A percentile compares a stretch with the other conserved stretches of the same genome.
Evolutionary conservation across 2,797 vertebrate species (phyloP).

Genomic region (Acanthiza pusilla): DNA sequence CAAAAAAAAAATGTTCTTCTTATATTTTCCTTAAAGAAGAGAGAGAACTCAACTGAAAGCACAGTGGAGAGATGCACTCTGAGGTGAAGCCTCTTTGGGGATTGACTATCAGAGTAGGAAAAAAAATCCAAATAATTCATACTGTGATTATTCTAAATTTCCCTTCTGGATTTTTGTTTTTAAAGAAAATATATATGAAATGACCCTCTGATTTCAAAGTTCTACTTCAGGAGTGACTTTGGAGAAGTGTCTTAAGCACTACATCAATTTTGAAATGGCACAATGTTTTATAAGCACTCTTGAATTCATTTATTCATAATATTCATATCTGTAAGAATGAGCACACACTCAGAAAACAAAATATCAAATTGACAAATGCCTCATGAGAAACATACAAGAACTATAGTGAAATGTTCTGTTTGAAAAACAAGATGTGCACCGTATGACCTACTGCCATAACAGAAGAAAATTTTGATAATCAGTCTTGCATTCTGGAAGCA

Average conservation of each 20-base stretch:
- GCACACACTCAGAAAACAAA: not conserved
- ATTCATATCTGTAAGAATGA: not conserved
- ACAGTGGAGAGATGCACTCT: not conserved
- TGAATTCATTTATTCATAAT: rapidly evolving
- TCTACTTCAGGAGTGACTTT: not conserved
- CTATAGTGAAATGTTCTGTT: not conserved
- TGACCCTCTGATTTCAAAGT: not conserved
- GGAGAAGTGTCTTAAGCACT: not conserved
- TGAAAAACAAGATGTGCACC: not conserved
- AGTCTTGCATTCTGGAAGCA: not conserved
- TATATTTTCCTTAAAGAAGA: not conserved
- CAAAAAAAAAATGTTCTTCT: not conserved
- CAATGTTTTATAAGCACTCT: not conserved
- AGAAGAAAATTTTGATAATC: not conserved
- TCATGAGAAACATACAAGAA: not conserved
- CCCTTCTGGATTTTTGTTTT: not conserved
- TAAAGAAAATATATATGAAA: not conserved
- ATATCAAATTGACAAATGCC: not conserved
- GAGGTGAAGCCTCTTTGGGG: not conserved
- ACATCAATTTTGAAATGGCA: not conserved
- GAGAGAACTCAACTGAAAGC: not conserved
- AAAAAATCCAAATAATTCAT: not conserved
- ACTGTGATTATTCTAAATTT: not conserved
- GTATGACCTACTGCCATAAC: not conserved
- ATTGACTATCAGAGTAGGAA: not conserved